Evolutionary conservation across 1,140 invertebrate genomes (phyloP), one percentile per base, ranked within the genome.

Genomic region (Drosophila fuyamai): DNA sequence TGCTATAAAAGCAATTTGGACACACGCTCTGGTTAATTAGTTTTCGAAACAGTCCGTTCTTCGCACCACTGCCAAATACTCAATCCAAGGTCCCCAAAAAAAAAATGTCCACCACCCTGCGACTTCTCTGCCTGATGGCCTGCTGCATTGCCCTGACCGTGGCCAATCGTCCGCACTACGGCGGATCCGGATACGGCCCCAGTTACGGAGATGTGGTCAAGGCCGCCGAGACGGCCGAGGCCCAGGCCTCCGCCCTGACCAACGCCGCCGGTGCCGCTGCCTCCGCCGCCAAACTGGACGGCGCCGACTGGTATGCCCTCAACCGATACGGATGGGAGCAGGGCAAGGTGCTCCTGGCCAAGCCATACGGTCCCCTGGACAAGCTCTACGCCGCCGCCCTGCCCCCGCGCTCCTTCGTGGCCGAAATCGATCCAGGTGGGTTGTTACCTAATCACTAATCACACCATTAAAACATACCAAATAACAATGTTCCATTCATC

Each of bases 1-100:
- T 79, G 85, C 85, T 89, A 89, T 89, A 89, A 89, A 89, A 89
- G 84, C 84, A 89, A 89, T 90, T 89, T 89, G 81, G 70, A 63
- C 84, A 84, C 73, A 79, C 77, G 84, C 84, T 84, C 29, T 74
- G 79, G 76, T 67, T 78, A 89, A 88, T 88, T 88, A 88, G 84
- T 88, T 84, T 83, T 60, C 60, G 55, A 58, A 73, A 79, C 66
- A 76, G 67, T 80, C 79, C 40, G 67, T 53, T 84, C 81, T 77
- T 85, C 73, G 73, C 81, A 85, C 43, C 81, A 79, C 36, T 44
- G 23, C 59, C 59, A 38, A 65, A 66, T n/a, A 40, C 35, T 9
- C 13, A 5, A 18, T 18, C 18, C 18, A 18, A 18, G 18, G 13
- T 40, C 38, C 10, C 38, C 38, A 13, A 54, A 41, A 23, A 27